Evolutionary conservation across 2,113 vertebrate genomes (phyloP).

Genomic region (Eclectus roratus): DNA sequence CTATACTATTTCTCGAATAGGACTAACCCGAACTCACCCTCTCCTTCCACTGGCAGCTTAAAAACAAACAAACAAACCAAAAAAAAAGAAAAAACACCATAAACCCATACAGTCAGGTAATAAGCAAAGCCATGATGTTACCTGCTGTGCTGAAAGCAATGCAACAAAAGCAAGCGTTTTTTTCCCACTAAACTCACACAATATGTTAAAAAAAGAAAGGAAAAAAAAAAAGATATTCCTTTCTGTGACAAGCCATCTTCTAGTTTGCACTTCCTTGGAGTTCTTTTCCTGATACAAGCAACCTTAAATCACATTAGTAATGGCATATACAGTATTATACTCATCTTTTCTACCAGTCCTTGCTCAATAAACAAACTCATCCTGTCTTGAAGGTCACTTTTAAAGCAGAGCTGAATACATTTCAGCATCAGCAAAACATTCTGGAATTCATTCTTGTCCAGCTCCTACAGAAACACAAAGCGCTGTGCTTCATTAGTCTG

Average conservation of each 20-base stretch:
- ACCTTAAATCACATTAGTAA: background rate
- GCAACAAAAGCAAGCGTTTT: background rate
- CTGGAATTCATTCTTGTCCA: conserved; percentile 78
- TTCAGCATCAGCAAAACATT: conserved; percentile 76
- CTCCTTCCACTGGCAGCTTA: background rate
- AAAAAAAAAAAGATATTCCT: background rate
- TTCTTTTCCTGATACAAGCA: background rate
- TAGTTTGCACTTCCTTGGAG: background rate
- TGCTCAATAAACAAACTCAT: conserved; percentile 72
- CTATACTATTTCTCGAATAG: accelerated
- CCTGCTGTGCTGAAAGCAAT: background rate
- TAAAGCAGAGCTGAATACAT: conserved; percentile 74
- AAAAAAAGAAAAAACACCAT: background rate
- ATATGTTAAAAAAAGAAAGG: background rate
- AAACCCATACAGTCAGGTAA: background rate
- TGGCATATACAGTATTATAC: conserved; percentile 21
- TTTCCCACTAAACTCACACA: accelerated
- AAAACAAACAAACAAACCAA: background rate
- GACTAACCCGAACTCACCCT: background rate
- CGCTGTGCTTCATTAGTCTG: background rate
- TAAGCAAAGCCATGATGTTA: background rate
- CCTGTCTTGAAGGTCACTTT: conserved; percentile 45
- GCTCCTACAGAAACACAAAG: conserved; percentile 68
- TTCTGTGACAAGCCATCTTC: background rate
- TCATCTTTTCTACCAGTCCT: conserved; percentile 83